A percentile compares a stretch with the other conserved stretches of the same genome.
Conservation (phyloP, 2,113 vertebrate genomes). For the Chrysemys picta region DNA sequence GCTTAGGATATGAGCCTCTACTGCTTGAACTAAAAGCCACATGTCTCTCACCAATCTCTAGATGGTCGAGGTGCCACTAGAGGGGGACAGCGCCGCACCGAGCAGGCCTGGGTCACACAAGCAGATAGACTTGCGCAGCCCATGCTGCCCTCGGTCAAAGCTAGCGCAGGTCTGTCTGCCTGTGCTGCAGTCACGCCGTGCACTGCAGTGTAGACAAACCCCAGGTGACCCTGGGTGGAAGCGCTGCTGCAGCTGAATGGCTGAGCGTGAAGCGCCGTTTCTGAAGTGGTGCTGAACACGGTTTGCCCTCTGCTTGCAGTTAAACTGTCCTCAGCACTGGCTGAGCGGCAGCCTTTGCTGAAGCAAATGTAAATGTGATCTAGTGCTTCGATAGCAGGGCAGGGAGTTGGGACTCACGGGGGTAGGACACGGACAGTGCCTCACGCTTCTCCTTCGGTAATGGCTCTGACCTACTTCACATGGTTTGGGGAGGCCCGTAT, state of each 20-base stretch:
- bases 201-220: no score
- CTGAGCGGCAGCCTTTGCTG: not conserved
- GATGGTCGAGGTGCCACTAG: no score
- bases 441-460: not conserved
- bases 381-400: not conserved
- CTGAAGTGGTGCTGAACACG: rapidly evolving
- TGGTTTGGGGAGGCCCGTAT: not conserved
- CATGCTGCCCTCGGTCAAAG: no score
- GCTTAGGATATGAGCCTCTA: no score
- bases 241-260: not conserved
- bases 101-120: no score
- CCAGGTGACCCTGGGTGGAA: not conserved
- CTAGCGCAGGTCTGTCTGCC: no score
- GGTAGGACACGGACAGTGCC: rapidly evolving
- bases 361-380: not conserved
- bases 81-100: no score
- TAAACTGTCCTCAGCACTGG: not conserved
- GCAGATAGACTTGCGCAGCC: no score
- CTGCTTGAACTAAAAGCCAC: no score
- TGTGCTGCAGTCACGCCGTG: no score
- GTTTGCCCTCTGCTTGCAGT: rapidly evolving
- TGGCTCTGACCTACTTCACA: not conserved
- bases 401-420: not conserved
- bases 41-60: no score
- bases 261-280: not conserved